These are phyloP conservation scores for Oreochromis niloticus DNA, from an alignment of 2,113 vertebrate genomes.

Conservation along the genomic window DNA sequence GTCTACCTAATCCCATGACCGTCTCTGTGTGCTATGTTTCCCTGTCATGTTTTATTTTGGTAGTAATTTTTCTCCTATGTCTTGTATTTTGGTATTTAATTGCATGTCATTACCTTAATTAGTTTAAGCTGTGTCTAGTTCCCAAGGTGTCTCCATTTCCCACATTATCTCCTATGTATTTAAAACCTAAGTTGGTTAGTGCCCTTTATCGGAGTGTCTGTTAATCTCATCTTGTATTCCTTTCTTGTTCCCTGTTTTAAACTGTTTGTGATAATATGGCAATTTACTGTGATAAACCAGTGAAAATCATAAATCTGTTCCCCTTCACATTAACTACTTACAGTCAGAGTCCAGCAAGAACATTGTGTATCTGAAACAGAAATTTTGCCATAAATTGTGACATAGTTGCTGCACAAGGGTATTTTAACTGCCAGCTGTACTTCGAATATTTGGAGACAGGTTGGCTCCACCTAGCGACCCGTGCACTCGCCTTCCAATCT, in stretches of 20 bases:
- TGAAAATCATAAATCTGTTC: background rate
- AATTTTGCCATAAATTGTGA: background rate
- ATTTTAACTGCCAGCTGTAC: background rate
- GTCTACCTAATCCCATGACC: background rate
- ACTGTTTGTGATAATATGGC: background rate
- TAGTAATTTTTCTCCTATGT: background rate
- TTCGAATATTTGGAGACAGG: background rate
- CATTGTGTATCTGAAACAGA: background rate
- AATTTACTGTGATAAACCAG: background rate
- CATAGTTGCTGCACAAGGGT: background rate
- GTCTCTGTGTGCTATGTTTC: background rate
- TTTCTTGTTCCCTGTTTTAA: background rate
- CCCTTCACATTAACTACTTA: background rate
- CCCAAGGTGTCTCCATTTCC: background rate
- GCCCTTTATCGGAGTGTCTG: background rate
- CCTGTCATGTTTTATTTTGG: background rate
- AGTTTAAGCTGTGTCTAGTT: background rate
- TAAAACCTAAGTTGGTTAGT: background rate
- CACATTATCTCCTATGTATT: background rate
- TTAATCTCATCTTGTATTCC: background rate
- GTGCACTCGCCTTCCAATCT: background rate
- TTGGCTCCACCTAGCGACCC: background rate
- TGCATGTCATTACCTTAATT: background rate
- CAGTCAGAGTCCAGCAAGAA: background rate
- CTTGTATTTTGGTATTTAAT: background rate